Evolutionary conservation across 2,888 invertebrate genomes (phyloP).

Genomic region (Tortricodes alternella): DNA sequence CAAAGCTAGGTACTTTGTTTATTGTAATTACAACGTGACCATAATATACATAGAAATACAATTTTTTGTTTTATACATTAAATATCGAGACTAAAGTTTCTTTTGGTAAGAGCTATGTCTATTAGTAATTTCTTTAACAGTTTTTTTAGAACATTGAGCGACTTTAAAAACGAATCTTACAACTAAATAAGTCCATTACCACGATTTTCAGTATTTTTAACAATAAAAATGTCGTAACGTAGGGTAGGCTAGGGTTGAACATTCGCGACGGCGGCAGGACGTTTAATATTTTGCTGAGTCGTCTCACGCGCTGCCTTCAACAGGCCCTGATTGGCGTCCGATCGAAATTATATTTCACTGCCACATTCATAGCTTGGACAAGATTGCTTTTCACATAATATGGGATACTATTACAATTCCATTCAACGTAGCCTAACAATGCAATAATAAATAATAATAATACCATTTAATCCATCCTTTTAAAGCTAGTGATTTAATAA

Average conservation of each 20-base stretch:
- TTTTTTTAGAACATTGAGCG: too few relatives aligned
- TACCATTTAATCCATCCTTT: too few relatives aligned
- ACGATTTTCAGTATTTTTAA: neutral
- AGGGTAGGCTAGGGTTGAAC: conserved; percentile 35
- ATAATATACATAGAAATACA: too few relatives aligned
- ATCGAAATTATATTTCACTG: conserved; percentile 82
- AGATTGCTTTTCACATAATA: conserved; percentile 64
- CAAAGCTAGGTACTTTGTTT: neutral
- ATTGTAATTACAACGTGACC: neutral
- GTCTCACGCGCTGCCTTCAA: conserved; percentile 80
- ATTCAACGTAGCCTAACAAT: neutral
- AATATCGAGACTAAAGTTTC: too few relatives aligned
- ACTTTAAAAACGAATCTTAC: too few relatives aligned
- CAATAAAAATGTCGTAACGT: neutral
- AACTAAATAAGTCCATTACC: neutral
- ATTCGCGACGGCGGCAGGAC: conserved; percentile 51
- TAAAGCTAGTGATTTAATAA: too few relatives aligned
- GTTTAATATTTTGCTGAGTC: conserved; percentile 77
- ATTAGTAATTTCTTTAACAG: too few relatives aligned
- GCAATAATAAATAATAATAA: neutral
- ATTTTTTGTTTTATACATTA: too few relatives aligned
- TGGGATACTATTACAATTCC: conserved; percentile 33
- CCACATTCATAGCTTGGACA: conserved; percentile 78
- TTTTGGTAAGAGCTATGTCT: too few relatives aligned
- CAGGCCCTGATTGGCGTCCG: conserved; percentile 80